Conservation (phyloP, 2,797 vertebrate genomes). For the Ceryle rudis region DNA sequence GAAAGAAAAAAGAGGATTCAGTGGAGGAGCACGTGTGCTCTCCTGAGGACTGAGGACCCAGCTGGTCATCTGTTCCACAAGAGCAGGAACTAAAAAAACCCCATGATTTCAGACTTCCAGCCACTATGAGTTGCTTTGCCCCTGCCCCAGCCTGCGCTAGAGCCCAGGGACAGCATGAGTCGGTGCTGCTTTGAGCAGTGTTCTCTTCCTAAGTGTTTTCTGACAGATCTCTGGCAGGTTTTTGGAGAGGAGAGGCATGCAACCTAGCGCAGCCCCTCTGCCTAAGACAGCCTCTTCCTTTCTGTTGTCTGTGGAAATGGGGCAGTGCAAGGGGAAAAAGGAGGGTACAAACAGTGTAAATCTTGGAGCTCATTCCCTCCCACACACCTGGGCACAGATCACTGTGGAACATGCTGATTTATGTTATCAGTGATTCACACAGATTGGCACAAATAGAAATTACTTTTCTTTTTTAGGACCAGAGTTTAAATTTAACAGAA, state of each 20-base stretch:
- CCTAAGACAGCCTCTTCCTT: not conserved
- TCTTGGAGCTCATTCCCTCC: not conserved
- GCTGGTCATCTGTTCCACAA: not conserved
- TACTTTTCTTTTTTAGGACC: not conserved
- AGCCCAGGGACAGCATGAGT: no score
- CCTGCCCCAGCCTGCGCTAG: not conserved
- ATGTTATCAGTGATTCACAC: not conserved
- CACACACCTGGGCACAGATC: not conserved
- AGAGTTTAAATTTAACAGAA: not conserved
- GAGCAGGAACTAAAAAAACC: not conserved
- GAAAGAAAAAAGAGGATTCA: not conserved
- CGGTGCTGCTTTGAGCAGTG: rapidly evolving
- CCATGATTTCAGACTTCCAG: not conserved
- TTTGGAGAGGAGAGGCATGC: not conserved
- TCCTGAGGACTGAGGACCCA: not conserved
- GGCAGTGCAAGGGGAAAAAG: not conserved
- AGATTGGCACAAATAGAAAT: not conserved
- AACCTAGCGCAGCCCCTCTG: not conserved
- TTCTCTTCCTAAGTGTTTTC: not conserved
- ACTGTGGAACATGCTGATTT: not conserved
- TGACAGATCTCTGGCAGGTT: not conserved
- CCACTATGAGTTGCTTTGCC: rapidly evolving
- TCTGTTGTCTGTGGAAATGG: not conserved
- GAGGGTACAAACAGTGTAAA: not conserved
- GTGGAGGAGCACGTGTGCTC: not conserved